Base-by-base conservation (phyloP, 2,888 invertebrate genomes). In the Lomographa bimaculata region DNA sequence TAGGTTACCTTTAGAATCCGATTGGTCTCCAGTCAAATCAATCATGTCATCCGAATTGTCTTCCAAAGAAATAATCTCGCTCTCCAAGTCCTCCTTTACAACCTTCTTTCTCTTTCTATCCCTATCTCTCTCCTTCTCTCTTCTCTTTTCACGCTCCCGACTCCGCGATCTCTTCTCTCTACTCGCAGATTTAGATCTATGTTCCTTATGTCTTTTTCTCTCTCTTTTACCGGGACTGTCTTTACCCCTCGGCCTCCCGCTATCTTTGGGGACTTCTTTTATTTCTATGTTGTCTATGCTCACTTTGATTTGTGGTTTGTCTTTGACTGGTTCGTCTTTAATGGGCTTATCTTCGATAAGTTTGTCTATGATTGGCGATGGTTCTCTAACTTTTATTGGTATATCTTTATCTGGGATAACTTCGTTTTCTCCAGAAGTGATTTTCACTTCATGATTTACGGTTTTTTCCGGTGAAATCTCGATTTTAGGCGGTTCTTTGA, bases 41-140 rank as follows among this genome's bases (percentile, higher is more conserved):
- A 92, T 91, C 69, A 92, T 80, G 53, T 92, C 92, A 51, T 86
- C 79, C 0, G 80, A 77, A 55, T 84, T 82, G 41, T 89, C 89
- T 19, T 79, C 89, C 29, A 89, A 56, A 0, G 82, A 82, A 44
- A 89, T 89, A 5, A 90, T 73, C 51, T 87, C 89, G 20, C 50
- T 75, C 25, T 76, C 76, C 52, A 75, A 35, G 9, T 76, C 70
- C 18, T 84, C 71, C 46, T 65, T 77, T 28, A 65, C 71, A 27
- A 38, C 53, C 53, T 64, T 72, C 52, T 58, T 64, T 50, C 42
- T 68, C 36, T 67, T 66, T 33, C 35, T 41, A 19, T 65, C 65
- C 47, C 53, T 69, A 24, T 68, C 69, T 30, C 49, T 57, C 7
- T 69, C 64, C 35, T 50, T 70, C n/a, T 65, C 65, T 44, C 60